These are phyloP conservation scores for Megalopta genalis DNA, from an alignment of 1,140 invertebrate species.

Conservation along the genomic window DNA sequence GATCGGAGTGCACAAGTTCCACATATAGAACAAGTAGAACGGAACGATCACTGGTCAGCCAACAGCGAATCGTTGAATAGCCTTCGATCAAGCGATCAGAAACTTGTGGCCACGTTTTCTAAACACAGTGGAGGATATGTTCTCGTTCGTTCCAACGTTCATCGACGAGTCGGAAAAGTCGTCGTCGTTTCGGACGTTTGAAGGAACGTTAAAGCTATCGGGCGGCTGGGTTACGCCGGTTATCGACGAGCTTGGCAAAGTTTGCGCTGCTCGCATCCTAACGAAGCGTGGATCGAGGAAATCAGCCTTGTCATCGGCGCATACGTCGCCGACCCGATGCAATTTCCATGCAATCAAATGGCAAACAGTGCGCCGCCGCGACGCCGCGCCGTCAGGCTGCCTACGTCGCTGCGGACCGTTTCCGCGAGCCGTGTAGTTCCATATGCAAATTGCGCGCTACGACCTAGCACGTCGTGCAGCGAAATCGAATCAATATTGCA, in stretches of 20 bases:
- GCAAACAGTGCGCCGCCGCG: constrained; percentile 46
- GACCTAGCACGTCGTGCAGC: constrained; percentile 38
- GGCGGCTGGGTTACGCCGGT: background rate
- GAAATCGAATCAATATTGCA: constrained; percentile 64
- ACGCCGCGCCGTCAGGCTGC: background rate
- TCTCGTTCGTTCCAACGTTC: too few species aligned
- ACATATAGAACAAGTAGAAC: too few species aligned
- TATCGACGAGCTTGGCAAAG: background rate
- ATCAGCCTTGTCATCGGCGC: constrained; percentile 54
- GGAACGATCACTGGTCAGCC: too few species aligned
- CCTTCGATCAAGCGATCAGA: too few species aligned
- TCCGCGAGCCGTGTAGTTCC: constrained; percentile 54
- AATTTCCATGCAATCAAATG: constrained; percentile 67
- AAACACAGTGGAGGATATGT: too few species aligned
- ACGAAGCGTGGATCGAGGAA: constrained; percentile 46
- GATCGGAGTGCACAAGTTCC: too few species aligned
- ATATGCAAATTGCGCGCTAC: constrained; percentile 62
- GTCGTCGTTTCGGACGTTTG: too few species aligned
- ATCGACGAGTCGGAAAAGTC: too few species aligned
- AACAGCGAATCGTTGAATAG: too few species aligned
- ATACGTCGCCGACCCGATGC: constrained; percentile 43
- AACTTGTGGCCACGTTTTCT: too few species aligned
- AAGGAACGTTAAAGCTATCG: too few species aligned
- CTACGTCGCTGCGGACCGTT: constrained; percentile 29
- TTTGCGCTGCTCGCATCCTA: constrained; percentile 4